Percentiles rank a stretch among this genome's conserved stretches.
phyloP scores from a whole-genome alignment of 1,140 invertebrate genomes.

The Zaprionus africanus region DNA sequence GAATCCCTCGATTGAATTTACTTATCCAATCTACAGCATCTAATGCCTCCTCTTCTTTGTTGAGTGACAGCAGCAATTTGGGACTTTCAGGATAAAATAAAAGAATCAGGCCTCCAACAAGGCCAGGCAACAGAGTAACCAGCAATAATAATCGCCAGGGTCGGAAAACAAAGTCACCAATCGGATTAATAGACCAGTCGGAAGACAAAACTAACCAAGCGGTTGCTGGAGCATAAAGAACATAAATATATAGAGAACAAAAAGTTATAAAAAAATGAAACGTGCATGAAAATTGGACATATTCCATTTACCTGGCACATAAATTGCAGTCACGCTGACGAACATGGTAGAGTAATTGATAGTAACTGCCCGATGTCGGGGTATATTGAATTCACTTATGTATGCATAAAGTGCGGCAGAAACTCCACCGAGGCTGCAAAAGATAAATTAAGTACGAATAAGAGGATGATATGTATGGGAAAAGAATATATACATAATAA shows the following conservation, averaged over 20 bases:
- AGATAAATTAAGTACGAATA: background rate
- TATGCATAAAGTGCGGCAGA: slow-evolving; percentile 86
- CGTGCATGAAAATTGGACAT: background rate
- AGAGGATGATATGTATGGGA: background rate
- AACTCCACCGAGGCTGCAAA: slow-evolving; percentile 85
- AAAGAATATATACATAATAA: slow-evolving; percentile 1
- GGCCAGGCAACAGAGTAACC: slow-evolving; percentile 86
- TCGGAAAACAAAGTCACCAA: slow-evolving; percentile 77
- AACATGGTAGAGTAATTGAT: slow-evolving; percentile 82
- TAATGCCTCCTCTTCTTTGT: slow-evolving; percentile 85
- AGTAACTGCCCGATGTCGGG: slow-evolving; percentile 81
- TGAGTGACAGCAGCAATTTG: slow-evolving; percentile 86
- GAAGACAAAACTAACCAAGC: slow-evolving; percentile 66
- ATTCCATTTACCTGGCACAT: slow-evolving; percentile 69
- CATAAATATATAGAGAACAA: background rate
- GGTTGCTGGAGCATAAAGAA: slow-evolving; percentile 46
- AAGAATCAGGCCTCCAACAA: slow-evolving; percentile 86
- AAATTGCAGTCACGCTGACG: slow-evolving; percentile 73
- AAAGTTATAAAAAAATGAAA: no score
- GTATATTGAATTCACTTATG: slow-evolving; percentile 86
- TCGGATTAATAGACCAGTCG: slow-evolving; percentile 59
- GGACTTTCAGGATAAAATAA: slow-evolving; percentile 88
- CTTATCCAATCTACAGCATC: slow-evolving; percentile 85
- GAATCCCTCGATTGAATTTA: slow-evolving; percentile 84
- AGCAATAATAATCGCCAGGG: slow-evolving; percentile 89